These are phyloP conservation scores for Melanargia galathea DNA, from an alignment of 2,888 invertebrate genomes.

Conservation along the genomic window DNA sequence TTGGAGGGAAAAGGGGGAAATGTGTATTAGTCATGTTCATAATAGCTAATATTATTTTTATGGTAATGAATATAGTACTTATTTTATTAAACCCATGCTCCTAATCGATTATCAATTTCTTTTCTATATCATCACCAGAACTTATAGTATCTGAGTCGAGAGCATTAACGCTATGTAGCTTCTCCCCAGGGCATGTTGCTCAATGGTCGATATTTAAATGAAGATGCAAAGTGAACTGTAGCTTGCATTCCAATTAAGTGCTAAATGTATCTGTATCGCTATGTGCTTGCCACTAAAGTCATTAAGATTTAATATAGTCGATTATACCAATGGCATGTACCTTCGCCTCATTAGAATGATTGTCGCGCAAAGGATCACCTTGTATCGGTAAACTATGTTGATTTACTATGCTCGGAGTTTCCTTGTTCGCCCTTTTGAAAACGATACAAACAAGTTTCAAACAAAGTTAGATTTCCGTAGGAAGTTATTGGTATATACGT, in stretches of 20 bases:
- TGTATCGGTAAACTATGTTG: constrained; percentile 33
- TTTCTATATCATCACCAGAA: neutral
- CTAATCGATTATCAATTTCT: too few species aligned
- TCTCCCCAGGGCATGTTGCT: neutral
- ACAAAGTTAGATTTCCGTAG: constrained; percentile 19
- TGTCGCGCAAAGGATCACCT: constrained; percentile 40
- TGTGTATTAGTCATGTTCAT: too few species aligned
- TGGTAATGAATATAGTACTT: too few species aligned
- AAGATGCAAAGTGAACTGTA: constrained; percentile 47
- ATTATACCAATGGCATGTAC: constrained; percentile 34
- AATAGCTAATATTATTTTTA: too few species aligned
- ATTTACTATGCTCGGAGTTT: constrained; percentile 33
- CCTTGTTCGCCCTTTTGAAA: constrained; percentile 39
- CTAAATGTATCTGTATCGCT: constrained; percentile 40
- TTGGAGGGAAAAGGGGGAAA: too few species aligned
- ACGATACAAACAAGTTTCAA: too few species aligned
- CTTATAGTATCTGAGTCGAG: neutral
- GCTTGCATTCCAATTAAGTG: constrained; percentile 53
- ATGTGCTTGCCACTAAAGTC: constrained; percentile 36
- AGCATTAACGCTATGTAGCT: neutral
- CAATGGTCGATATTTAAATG: constrained; percentile 45
- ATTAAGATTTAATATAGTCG: constrained; percentile 31
- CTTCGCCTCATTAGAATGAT: constrained; percentile 40
- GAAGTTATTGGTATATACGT: constrained; percentile 19
- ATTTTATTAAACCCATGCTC: too few species aligned